phyloP scores from a whole-genome alignment of 1,140 invertebrate species.

The Phymastichus coffea region DNA sequence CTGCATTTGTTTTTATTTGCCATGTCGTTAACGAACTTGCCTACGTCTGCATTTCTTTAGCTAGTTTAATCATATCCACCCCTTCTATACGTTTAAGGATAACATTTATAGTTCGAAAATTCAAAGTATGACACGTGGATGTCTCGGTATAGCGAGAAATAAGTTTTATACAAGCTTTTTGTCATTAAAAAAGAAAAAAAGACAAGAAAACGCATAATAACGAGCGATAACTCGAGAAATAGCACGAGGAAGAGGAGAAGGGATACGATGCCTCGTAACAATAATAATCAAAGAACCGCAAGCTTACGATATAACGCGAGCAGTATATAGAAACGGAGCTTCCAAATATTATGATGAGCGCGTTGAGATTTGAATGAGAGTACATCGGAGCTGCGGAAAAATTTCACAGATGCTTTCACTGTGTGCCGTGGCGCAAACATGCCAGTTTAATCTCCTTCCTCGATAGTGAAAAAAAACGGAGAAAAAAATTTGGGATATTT shows the following conservation, averaged over 20 bases:
- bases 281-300: constrained; percentile 26
- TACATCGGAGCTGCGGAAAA: neutral
- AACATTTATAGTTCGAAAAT: too few relatives aligned
- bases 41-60: too few relatives aligned
- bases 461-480: too few relatives aligned
- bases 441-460: neutral
- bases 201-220: neutral
- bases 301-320: constrained; percentile 18
- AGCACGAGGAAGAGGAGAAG: neutral
- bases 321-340: constrained; percentile 18
- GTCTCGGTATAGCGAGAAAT: too few relatives aligned
- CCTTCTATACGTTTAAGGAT: too few relatives aligned
- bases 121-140: too few relatives aligned
- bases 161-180: too few relatives aligned
- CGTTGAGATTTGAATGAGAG: constrained; percentile 10
- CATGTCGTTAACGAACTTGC: too few relatives aligned
- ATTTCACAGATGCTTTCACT: constrained; percentile 17
- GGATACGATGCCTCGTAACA: neutral
- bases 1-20: too few relatives aligned
- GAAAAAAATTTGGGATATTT: constrained; percentile 7
- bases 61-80: too few relatives aligned
- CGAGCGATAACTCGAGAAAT: constrained; percentile 6
- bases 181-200: too few relatives aligned
- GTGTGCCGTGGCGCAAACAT: constrained; percentile 14
- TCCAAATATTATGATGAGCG: constrained; percentile 43